Evolutionary conservation across 2,888 invertebrate species (phyloP).

Genomic region (Sphaerophoria rueppellii): DNA sequence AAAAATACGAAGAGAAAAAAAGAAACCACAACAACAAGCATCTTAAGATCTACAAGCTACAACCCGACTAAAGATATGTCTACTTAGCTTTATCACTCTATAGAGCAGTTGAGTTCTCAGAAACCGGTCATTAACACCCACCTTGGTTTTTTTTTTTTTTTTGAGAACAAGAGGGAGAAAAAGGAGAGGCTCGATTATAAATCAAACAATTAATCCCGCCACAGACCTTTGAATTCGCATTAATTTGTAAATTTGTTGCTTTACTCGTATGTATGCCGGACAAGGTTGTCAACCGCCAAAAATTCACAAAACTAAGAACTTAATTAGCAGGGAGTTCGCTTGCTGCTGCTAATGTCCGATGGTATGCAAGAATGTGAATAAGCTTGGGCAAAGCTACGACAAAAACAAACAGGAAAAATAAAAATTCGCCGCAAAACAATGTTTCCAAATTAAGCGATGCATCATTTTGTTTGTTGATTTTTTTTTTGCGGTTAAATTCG

Average conservation of each 20-base stretch:
- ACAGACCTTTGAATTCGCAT: conserved; percentile 47
- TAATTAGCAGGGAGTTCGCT: conserved; percentile 56
- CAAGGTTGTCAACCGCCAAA: conserved; percentile 62
- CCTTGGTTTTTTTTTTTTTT: conserved; percentile 22
- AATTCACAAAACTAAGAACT: conserved; percentile 61
- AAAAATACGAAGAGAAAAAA: not conserved
- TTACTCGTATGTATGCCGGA: conserved; percentile 15
- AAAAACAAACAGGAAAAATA: conserved; percentile 7
- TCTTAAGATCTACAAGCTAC: not conserved
- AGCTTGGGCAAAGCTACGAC: conserved; percentile 29
- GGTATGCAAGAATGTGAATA: not conserved
- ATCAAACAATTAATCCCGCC: conserved; percentile 67
- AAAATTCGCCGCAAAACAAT: conserved; percentile 25
- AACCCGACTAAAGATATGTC: conserved; percentile 18
- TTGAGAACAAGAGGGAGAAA: not conserved
- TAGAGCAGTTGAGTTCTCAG: conserved; percentile 19
- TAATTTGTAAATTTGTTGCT: conserved; percentile 49
- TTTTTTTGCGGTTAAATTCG: conserved; percentile 50
- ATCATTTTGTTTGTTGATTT: conserved; percentile 51
- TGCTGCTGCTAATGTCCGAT: conserved; percentile 6
- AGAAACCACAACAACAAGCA: not conserved
- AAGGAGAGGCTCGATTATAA: conserved; percentile 33
- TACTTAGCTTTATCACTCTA: conserved; percentile 40
- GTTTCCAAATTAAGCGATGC: conserved; percentile 69
- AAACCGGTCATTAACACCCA: conserved; percentile 63